Percentiles rank a stretch among this genome's conserved stretches.
Evolutionary conservation across 2,113 vertebrate species (phyloP).

Genomic region (Glareola pratincola): DNA sequence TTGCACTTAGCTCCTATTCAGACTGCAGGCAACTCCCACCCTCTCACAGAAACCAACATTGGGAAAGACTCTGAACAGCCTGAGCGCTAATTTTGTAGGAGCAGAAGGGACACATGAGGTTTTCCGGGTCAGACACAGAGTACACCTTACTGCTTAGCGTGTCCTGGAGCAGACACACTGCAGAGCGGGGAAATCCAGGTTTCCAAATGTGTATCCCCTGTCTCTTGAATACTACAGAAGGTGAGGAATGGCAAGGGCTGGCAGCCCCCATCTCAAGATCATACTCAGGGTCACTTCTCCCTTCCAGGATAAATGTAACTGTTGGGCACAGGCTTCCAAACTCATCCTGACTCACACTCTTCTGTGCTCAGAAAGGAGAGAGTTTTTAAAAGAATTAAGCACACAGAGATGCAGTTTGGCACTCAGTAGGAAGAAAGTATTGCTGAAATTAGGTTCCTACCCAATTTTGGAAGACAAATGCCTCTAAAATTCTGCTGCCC

Average conservation of each 20-base stretch:
- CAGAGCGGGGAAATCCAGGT: not conserved
- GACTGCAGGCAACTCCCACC: not conserved
- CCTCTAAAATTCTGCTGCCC: not conserved
- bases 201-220: not conserved
- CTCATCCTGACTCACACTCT: not conserved
- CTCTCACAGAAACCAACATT: accelerated
- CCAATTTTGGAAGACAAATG: conserved; percentile 3
- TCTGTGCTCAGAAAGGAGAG: not conserved
- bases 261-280: not conserved
- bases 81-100: not conserved
- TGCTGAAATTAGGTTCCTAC: not conserved
- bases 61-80: not conserved
- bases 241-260: not conserved
- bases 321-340: not conserved
- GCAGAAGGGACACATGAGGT: not conserved
- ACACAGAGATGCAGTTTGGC: not conserved
- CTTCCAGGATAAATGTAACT: not conserved
- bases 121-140: not conserved
- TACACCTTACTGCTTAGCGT: not conserved
- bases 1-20: not conserved
- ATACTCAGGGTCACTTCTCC: not conserved
- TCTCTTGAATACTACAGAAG: not conserved
- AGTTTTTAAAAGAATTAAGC: not conserved
- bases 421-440: not conserved
- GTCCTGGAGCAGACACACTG: not conserved